Evolutionary conservation across 37 sponge, comb jelly and placozoan species (phyloP), one percentile per base, ranked within the genome.

Genomic region (Crambe crambe): DNA sequence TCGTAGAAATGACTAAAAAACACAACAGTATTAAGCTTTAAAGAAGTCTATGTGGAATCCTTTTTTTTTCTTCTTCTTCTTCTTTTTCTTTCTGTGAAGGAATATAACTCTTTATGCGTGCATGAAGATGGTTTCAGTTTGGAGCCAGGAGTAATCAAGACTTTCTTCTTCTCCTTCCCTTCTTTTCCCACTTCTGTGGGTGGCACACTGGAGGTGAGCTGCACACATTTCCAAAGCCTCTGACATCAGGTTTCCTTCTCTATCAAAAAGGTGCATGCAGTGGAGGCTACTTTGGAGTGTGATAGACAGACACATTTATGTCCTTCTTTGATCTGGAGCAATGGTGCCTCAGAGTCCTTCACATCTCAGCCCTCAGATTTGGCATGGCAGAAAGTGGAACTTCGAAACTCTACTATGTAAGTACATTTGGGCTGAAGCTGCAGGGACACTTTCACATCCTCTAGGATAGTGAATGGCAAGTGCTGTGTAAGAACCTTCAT

Each of bases 81-180:
- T n/a, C n/a, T n/a, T n/a, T n/a, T n/a, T n/a, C n/a, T n/a, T n/a
- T n/a, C n/a, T n/a, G n/a, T n/a, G n/a, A n/a, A 78, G 78, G 78
- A 43, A 8, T 85, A 77, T 56, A 77, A 77, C 70, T 34, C 22
- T 3, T 44, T 42, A 65, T 85, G 85, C 70, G 35, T 58, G 26
- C 31, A 73, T 0, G 72, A 58, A 3, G 61, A 59, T 12, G 21
- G 29, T 22, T 61, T 85, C 47, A 17, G 5, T 6, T 64, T 85
- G 43, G 62, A 77, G 60, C 85, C 85, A 1, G 12, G 27, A 29
- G 29, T 37, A 2, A 15, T 21, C 20, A 40, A 56, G 30, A 65
- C 21, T 27, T 75, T 83, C 70, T 1, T 30, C 31, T 83, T 83
- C 35, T 58, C 84, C 20, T 83, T 83, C 84, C 76, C 76, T 36